A percentile compares a stretch with the other conserved stretches of the same genome.
These are phyloP conservation scores for Acromyrmex charruanus DNA, from an alignment of 1,140 invertebrate genomes.

Conservation along the genomic window DNA sequence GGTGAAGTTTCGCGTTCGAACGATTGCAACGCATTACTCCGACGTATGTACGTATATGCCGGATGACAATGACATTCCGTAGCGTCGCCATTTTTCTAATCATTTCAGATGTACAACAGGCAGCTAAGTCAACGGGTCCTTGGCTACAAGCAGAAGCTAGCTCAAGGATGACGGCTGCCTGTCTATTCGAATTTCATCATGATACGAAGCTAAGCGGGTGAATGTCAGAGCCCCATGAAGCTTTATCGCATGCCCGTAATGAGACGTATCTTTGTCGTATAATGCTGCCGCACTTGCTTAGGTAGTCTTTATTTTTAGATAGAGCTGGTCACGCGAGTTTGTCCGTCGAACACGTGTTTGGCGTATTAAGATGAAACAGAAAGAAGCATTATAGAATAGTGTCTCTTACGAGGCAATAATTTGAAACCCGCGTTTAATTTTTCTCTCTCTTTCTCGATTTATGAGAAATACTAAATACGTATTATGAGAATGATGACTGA, in stretches of 20 bases:
- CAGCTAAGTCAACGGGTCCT: constrained; percentile 64
- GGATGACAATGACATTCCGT: constrained; percentile 77
- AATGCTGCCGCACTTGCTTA: not conserved
- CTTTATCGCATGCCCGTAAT: constrained; percentile 66
- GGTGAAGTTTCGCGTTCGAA: not conserved
- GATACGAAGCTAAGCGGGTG: constrained; percentile 73
- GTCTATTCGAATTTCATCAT: constrained; percentile 78
- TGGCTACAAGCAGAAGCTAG: constrained; percentile 75
- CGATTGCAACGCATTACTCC: constrained; percentile 2
- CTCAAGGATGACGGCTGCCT: constrained; percentile 75
- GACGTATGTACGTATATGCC: constrained; percentile 26
- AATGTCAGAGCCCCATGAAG: constrained; percentile 72
- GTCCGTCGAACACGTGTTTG: not conserved
- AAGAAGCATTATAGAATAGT: not conserved
- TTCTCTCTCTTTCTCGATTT: not conserved
- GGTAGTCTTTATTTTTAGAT: constrained; percentile 47
- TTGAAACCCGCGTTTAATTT: not conserved
- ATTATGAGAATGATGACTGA: not conserved
- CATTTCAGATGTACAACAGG: constrained; percentile 65
- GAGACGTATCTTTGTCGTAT: constrained; percentile 65
- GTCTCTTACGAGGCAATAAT: not conserved
- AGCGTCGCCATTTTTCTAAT: constrained; percentile 75
- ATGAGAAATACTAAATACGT: not conserved
- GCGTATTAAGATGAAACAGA: not conserved
- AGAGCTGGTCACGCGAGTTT: constrained; percentile 9